Evolutionary conservation across 2,888 invertebrate genomes (phyloP).

Genomic region (Epinotia brunnichana): DNA sequence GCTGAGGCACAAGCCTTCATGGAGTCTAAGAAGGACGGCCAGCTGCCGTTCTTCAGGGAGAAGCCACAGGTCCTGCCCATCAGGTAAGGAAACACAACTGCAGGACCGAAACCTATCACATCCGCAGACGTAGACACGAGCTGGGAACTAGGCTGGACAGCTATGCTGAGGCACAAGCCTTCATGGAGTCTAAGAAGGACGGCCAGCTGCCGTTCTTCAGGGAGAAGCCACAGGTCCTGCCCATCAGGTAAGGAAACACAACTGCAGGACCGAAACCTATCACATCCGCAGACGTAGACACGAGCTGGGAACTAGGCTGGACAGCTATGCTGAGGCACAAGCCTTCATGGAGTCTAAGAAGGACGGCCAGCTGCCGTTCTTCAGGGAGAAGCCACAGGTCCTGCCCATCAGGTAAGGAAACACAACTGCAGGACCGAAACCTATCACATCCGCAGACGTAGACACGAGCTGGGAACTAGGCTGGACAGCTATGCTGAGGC

Average conservation of each 20-base stretch:
- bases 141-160: slow-evolving; percentile 93
- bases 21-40: slow-evolving; percentile 89
- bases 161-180: slow-evolving; percentile 93
- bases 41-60: slow-evolving; percentile 95
- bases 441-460: slow-evolving; percentile 88
- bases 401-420: slow-evolving; percentile 84
- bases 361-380: slow-evolving; percentile 92
- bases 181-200: slow-evolving; percentile 90
- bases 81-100: slow-evolving; percentile 18
- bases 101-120: slow-evolving; percentile 87
- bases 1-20: slow-evolving; percentile 94
- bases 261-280: slow-evolving; percentile 85
- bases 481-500: slow-evolving; percentile 94
- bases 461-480: slow-evolving; percentile 93
- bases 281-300: slow-evolving; percentile 90
- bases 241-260: slow-evolving; percentile 76
- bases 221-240: slow-evolving; percentile 93
- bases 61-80: slow-evolving; percentile 94
- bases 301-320: slow-evolving; percentile 93
- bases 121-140: slow-evolving; percentile 91
- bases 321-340: slow-evolving; percentile 94
- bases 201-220: slow-evolving; percentile 94
- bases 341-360: slow-evolving; percentile 91
- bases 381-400: slow-evolving; percentile 95
- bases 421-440: slow-evolving; percentile 84